phyloP scores from a whole-genome alignment of 1,140 invertebrate species.

The Drosophila tristis region DNA sequence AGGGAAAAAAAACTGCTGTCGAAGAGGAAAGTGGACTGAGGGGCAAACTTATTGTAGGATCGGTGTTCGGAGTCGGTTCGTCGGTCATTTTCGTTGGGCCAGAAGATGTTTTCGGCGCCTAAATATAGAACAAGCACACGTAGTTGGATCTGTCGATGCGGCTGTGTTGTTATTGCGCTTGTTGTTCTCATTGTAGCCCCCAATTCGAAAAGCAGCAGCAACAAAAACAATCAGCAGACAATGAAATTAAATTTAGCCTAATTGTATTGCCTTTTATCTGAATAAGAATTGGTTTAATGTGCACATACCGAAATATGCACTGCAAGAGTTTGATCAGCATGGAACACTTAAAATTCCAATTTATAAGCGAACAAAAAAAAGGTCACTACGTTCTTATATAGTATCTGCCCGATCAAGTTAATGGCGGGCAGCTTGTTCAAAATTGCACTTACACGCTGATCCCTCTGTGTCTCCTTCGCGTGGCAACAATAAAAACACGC shows the following conservation, averaged over 20 bases:
- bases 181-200: conserved; percentile 41
- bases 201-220: conserved; percentile 34
- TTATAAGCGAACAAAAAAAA: conserved; percentile 22
- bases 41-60: conserved; percentile 23
- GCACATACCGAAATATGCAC: conserved; percentile 40
- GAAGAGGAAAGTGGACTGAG: not conserved
- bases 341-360: conserved; percentile 42
- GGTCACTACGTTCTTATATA: conserved; percentile 9
- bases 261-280: conserved; percentile 56
- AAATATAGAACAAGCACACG: conserved; percentile 76
- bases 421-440: conserved; percentile 53
- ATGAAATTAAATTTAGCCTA: conserved; percentile 62
- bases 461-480: conserved; percentile 55
- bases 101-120: conserved; percentile 63
- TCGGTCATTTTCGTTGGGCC: conserved; percentile 64
- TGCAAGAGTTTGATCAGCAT: conserved; percentile 25
- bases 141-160: conserved; percentile 74
- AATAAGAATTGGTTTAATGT: conserved; percentile 47
- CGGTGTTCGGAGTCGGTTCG: conserved; percentile 24
- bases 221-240: conserved; percentile 40
- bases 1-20: conserved; percentile 7
- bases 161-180: conserved; percentile 42
- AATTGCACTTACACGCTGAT: conserved; percentile 73
- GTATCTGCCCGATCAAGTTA: conserved; percentile 50
- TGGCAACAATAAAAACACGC: conserved; percentile 66